Evolutionary conservation across 1,140 invertebrate species (phyloP).

Genomic region (Eupristina koningsbergeri): DNA sequence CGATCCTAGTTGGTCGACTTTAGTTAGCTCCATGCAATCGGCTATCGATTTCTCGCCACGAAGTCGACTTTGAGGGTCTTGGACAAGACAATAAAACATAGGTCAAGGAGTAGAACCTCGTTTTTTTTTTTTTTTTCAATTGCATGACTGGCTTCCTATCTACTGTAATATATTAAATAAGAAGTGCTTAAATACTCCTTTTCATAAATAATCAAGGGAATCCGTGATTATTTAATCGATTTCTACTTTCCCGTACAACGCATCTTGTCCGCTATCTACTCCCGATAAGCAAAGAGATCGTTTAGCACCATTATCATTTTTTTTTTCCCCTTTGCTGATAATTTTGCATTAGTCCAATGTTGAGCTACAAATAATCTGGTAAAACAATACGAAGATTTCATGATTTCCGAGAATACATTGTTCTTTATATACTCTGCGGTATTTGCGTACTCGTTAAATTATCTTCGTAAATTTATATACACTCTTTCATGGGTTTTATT

Average conservation of each 20-base stretch:
- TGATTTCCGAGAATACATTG: neutral
- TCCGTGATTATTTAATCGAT: neutral
- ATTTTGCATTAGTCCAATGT: neutral
- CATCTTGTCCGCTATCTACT: neutral
- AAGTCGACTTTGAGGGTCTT: neutral
- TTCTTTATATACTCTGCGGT: neutral
- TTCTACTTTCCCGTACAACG: neutral
- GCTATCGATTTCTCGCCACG: neutral
- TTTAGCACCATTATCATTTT: neutral
- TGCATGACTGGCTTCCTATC: neutral
- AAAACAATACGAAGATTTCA: neutral
- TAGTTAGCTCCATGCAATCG: neutral
- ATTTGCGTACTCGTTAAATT: slow-evolving; percentile 12
- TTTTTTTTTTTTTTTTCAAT: neutral
- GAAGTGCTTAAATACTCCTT: too few species aligned
- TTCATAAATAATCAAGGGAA: neutral
- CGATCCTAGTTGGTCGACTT: too few species aligned
- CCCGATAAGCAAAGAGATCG: neutral
- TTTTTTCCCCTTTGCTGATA: neutral
- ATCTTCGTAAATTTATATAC: neutral
- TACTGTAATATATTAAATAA: neutral
- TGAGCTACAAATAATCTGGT: neutral
- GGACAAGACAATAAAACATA: too few species aligned
- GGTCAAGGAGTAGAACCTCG: neutral
- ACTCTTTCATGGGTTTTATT: neutral